Evolutionary conservation across 2,113 vertebrate species (phyloP), one percentile per base, ranked within the genome.

Genomic region (Stegostoma tigrinum): DNA sequence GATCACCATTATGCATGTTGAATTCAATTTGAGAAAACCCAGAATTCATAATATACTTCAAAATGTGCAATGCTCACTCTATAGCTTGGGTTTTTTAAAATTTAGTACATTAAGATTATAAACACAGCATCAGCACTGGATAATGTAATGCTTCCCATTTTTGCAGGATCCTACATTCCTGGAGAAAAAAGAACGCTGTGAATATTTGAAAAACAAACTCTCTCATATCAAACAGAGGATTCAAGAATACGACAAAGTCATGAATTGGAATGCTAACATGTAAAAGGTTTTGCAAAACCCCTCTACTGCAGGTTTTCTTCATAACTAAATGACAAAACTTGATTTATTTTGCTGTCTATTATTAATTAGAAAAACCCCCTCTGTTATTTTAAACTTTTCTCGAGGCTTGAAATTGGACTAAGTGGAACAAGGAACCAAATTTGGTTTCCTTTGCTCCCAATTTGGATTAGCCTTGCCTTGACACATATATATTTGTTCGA

Each of bases 141-240:
- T 96, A 21, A 70, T 96, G n/a, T 80, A 55, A 8, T 45, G 94
- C 0, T 2, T 0, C 10, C 97, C 96, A 83, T 83, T 97, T 90
- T 6, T 93, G 48, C 96, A 99, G 99, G 99, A 99, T 96, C 98
- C 99, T 64, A 97, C 98, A 0, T 99, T 98, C 97, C 85, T 98
- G 97, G 99, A 99, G 96, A 99, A 99, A 96, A 98, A 98, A 95
- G 98, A 99, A 10, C 97, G 99, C 48, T 99, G 99, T 97, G 99
- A 99, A 96, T 99, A 99, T 96, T 97, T 99, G 5, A 99, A 99
- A 97, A 99, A 97, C 96, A 99, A 99, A 96, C 98, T 99, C 70
- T 98, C 99, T 55, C 99, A 99, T 96, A 99, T 99, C 97, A 99
- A 99, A 96, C 98, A 98, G 97, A 98, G 98, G 97, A 99, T 99